Percentiles rank a stretch among this genome's conserved stretches.
Evolutionary conservation across 2,888 invertebrate genomes (phyloP).

Genomic region (Pristionchus japonicus): DNA sequence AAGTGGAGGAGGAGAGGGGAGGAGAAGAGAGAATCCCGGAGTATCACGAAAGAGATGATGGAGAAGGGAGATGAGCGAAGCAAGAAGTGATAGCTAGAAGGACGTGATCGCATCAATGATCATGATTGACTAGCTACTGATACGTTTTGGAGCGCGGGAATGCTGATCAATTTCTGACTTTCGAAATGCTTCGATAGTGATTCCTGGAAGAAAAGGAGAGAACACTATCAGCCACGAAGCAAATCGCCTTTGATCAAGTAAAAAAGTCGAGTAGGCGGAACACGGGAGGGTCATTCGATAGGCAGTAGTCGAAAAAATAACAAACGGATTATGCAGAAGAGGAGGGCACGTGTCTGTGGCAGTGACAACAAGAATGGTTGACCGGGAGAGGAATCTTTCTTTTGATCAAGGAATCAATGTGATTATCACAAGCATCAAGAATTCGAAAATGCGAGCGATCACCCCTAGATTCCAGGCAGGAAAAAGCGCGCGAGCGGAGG

Average conservation of each 20-base stretch:
- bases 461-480: background rate
- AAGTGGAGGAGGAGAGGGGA: background rate
- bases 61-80: no score
- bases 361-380: no score
- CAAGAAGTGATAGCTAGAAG: background rate
- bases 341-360: background rate
- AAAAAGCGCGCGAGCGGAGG: background rate
- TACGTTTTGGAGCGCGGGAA: no score
- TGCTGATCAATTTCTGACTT: background rate
- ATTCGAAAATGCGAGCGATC: background rate
- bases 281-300: background rate
- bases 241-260: background rate
- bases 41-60: slow-evolving; percentile 3
- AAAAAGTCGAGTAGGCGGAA: background rate
- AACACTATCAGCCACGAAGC: background rate
- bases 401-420: background rate
- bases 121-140: background rate
- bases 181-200: background rate
- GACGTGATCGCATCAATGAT: background rate
- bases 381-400: background rate
- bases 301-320: background rate
- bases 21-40: background rate
- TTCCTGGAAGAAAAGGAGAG: background rate
- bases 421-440: background rate
- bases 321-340: background rate